A percentile compares a stretch with the other conserved stretches of the same genome.
phyloP scores from a whole-genome alignment of 53 echinoderm and acorn worm genomes.

The Mesocentrotus franciscanus region DNA sequence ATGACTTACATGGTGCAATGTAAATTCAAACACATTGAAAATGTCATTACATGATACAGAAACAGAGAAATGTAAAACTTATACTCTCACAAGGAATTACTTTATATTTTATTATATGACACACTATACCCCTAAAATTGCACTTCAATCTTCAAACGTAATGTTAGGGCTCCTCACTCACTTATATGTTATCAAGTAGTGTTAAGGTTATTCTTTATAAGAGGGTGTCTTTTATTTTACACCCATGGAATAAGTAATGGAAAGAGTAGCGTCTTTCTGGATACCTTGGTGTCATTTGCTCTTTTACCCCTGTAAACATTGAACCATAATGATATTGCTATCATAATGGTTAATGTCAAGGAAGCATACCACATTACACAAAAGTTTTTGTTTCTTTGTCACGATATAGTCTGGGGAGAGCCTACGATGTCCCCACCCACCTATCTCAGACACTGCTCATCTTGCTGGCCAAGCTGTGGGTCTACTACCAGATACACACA shows the following conservation, averaged over 20 bases:
- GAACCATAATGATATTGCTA: not conserved
- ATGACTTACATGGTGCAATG: too few relatives aligned
- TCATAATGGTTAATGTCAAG: not conserved
- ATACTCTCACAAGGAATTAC: not conserved
- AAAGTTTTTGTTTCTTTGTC: not conserved
- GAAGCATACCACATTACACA: not conserved
- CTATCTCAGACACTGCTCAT: slow-evolving; percentile 94
- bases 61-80: not conserved
- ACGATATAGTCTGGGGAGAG: slow-evolving; percentile 74
- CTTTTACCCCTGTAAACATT: not conserved
- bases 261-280: not conserved
- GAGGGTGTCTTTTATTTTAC: not conserved
- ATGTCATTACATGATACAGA: too few relatives aligned
- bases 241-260: not conserved
- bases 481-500: slow-evolving; percentile 89
- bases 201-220: not conserved
- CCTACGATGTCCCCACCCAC: slow-evolving; percentile 87
- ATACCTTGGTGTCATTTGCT: not conserved
- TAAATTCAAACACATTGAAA: too few relatives aligned
- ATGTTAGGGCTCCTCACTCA: not conserved
- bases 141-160: not conserved
- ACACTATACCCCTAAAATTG: not conserved
- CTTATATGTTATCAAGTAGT: not conserved
- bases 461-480: slow-evolving; percentile 89
- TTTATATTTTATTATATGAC: not conserved